These are phyloP conservation scores for Phocoena sinus DNA, from an alignment of 2,113 vertebrate species.

Conservation along the genomic window DNA sequence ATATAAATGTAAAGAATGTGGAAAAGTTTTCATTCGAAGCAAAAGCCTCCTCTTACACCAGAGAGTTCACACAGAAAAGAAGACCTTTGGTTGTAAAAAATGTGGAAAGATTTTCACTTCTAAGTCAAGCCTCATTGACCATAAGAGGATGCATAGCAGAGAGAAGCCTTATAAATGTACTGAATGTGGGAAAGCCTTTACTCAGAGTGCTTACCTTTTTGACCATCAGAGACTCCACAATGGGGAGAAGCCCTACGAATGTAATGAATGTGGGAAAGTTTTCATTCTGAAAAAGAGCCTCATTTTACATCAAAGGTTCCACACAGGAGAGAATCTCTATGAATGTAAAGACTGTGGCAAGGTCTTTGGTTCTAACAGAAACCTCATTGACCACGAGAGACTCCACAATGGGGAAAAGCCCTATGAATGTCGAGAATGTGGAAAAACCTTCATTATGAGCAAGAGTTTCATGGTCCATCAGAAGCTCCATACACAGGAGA, in stretches of 20 bases:
- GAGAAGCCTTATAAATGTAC: conserved; percentile 59
- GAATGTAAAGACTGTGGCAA: conserved; percentile 69
- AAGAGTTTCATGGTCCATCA: conserved; percentile 69
- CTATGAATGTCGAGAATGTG: conserved; percentile 67
- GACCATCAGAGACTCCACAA: conserved; percentile 65
- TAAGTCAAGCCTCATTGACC: conserved; percentile 49
- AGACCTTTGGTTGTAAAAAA: conserved; percentile 64
- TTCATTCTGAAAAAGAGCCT: conserved; percentile 69
- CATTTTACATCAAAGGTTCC: conserved; percentile 59
- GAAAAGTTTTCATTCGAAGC: conserved; percentile 70
- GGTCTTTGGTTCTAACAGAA: conserved; percentile 62
- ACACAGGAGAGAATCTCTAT: conserved; percentile 68
- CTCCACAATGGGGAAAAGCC: conserved; percentile 66
- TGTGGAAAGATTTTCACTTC: conserved; percentile 55
- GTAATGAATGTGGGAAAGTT: conserved; percentile 59
- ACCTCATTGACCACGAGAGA: conserved; percentile 56
- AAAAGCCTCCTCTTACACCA: conserved; percentile 68
- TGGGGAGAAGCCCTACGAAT: conserved; percentile 66
- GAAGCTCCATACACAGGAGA: conserved; percentile 73
- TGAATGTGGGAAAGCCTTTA: conserved; percentile 53
- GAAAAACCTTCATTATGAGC: conserved; percentile 71
- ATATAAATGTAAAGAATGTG: conserved; percentile 72
- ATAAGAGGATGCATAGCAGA: conserved; percentile 60
- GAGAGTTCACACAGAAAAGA: conserved; percentile 68
- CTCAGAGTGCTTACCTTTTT: conserved; percentile 60